Base-by-base conservation (phyloP, 2,113 vertebrate genomes). In the Lagopus leucura region DNA sequence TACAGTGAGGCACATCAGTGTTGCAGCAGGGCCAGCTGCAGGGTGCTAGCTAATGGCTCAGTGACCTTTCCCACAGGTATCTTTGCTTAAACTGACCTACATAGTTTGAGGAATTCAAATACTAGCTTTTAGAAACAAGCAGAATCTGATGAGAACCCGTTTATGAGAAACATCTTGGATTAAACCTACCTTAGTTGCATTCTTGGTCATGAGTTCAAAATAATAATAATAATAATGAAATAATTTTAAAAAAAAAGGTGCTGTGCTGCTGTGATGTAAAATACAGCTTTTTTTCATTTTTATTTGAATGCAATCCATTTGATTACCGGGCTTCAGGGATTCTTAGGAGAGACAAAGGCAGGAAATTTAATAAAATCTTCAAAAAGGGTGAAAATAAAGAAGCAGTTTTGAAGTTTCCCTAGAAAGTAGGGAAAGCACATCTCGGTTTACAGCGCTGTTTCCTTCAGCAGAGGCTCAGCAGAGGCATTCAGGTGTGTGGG, bases 241-340 rank as follows among this genome's bases (percentile, higher is more conserved):
- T n/a, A n/a, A n/a, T n/a, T n/a, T n/a, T 10, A 55, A 32, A 32
- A 10, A 9, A 22, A 24, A 21, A 13, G 12, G 8, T 48, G 11
- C 43, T 22, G 13, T 36, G 5, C 66, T 48, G 11, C 84, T 61
- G 12, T 50, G 54, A 77, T 43, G 36, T 24, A 70, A 90, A 91
- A 77, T 22, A 50, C 30, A 85, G 80, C 28, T 69, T 95, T 78
- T 92, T 74, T 71, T 69, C 34, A 14, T 86, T 96, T 92, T 82
- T 34, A 78, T 88, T 57, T 21, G 8, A 84, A 87, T 36, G 9
- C 69, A 69, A 77, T 67, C 45, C 67, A 45, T 7, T 5, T 71
- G 40, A 57, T 81, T 73, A 47, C 40, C n/a, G 30, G 16, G 48
- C 55, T 75, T 85, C 21, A 5, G 42, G 66, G 17, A 32, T 48